Evolutionary conservation across 2,888 invertebrate genomes (phyloP).

Genomic region (Polydrusus tereticollis): DNA sequence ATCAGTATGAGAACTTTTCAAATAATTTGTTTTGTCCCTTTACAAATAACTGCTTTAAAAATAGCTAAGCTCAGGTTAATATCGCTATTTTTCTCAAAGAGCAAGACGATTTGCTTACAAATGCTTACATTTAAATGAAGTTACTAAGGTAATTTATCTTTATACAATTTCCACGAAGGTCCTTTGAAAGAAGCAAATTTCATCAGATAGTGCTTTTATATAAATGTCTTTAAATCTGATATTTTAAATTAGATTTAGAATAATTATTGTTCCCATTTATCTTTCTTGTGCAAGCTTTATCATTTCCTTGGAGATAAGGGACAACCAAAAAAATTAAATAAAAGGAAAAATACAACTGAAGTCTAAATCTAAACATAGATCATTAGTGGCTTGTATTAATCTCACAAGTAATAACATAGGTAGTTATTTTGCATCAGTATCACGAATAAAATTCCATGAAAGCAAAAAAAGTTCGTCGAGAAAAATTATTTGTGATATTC

Average conservation of each 20-base stretch:
- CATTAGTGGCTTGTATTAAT: no score
- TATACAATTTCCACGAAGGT: constrained; percentile 23
- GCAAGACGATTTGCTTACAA: constrained; percentile 34
- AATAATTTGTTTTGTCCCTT: no score
- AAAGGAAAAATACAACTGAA: background rate
- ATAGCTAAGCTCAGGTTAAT: constrained; percentile 9
- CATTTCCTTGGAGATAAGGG: constrained; percentile 9
- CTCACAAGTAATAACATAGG: no score
- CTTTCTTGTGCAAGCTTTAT: constrained; percentile 27
- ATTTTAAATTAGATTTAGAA: constrained; percentile 41
- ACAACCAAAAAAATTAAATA: no score
- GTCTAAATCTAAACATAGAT: no score
- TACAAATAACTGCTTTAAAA: no score
- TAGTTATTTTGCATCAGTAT: no score
- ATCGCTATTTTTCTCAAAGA: constrained; percentile 24
- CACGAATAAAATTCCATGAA: no score
- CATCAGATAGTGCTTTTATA: constrained; percentile 29
- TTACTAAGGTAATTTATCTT: constrained; percentile 34
- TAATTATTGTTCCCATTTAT: constrained; percentile 36
- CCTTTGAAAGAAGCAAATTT: constrained; percentile 16
- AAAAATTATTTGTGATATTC: no score
- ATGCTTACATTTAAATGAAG: constrained; percentile 31
- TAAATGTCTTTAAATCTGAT: constrained; percentile 38
- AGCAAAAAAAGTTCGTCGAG: no score
- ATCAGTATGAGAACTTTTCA: background rate